phyloP scores from a whole-genome alignment of 2,888 invertebrate species.

The Lottia gigantea region DNA sequence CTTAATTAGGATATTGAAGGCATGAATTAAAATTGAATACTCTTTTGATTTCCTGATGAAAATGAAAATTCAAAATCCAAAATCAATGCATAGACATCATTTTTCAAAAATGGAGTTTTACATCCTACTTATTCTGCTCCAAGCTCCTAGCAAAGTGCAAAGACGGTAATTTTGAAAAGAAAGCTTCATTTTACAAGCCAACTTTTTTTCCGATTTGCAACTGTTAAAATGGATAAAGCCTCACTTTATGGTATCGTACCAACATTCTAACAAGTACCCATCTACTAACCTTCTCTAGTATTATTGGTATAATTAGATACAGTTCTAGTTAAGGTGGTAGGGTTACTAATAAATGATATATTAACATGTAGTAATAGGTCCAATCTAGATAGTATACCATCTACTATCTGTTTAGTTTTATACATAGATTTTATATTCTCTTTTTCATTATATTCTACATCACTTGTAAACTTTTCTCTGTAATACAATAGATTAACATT shows the following conservation, averaged over 20 bases:
- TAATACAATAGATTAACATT: slow-evolving; percentile 16
- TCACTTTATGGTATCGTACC: too few species aligned
- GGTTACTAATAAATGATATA: slow-evolving; percentile 43
- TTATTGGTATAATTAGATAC: slow-evolving; percentile 46
- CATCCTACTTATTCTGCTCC: not conserved
- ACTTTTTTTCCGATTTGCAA: not conserved
- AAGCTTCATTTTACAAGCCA: too few species aligned
- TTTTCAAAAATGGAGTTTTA: not conserved
- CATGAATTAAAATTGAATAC: too few species aligned
- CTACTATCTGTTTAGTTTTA: slow-evolving; percentile 54
- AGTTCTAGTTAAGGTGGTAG: slow-evolving; percentile 44
- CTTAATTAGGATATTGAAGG: too few species aligned
- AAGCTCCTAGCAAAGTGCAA: too few species aligned
- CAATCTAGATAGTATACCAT: slow-evolving; percentile 55
- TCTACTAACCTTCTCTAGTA: slow-evolving; percentile 34
- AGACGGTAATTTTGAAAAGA: too few species aligned
- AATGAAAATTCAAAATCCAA: too few species aligned
- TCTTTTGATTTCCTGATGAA: too few species aligned
- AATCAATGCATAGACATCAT: not conserved
- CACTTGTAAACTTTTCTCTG: slow-evolving; percentile 57
- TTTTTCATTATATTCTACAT: slow-evolving; percentile 31
- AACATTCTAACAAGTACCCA: too few species aligned
- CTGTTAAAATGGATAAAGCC: not conserved
- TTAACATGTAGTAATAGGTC: slow-evolving; percentile 62
- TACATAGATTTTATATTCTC: slow-evolving; percentile 32